Evolutionary conservation across 2,888 invertebrate genomes (phyloP).

Genomic region (Cylindroiulus punctatus): DNA sequence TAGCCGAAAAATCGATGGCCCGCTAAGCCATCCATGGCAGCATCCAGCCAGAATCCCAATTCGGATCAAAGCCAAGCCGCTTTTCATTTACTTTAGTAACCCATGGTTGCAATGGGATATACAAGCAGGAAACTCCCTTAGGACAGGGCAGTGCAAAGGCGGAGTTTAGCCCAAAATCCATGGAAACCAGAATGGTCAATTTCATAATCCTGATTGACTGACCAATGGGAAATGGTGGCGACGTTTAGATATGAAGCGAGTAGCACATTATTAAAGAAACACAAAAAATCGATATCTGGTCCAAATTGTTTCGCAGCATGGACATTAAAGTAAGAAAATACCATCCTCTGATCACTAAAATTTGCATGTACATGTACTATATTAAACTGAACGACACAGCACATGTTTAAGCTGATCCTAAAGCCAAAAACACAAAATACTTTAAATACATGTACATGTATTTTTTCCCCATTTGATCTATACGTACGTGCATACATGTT

Average conservation of each 20-base stretch:
- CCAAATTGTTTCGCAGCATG: not conserved
- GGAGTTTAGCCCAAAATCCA: not conserved
- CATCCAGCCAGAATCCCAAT: not conserved
- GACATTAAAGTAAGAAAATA: not conserved
- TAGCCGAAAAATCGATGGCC: not conserved
- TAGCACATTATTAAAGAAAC: not conserved
- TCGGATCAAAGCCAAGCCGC: conserved; percentile 14
- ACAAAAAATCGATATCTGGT: not conserved
- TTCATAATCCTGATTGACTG: not conserved
- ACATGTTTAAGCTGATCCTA: too few species aligned
- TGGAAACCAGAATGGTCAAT: not conserved
- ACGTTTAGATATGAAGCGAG: not conserved
- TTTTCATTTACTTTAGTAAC: not conserved
- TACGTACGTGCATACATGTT: too few species aligned
- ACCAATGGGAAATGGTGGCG: not conserved
- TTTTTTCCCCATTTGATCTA: too few species aligned
- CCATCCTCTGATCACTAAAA: not conserved
- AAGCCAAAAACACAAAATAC: too few species aligned
- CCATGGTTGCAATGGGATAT: not conserved
- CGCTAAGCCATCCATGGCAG: not conserved
- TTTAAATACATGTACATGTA: too few species aligned
- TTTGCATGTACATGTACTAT: too few species aligned
- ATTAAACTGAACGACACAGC: too few species aligned
- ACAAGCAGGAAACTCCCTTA: not conserved
- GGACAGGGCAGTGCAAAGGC: not conserved